Base-by-base conservation (phyloP, 2,113 vertebrate species). In the Prietella phreatophila region DNA sequence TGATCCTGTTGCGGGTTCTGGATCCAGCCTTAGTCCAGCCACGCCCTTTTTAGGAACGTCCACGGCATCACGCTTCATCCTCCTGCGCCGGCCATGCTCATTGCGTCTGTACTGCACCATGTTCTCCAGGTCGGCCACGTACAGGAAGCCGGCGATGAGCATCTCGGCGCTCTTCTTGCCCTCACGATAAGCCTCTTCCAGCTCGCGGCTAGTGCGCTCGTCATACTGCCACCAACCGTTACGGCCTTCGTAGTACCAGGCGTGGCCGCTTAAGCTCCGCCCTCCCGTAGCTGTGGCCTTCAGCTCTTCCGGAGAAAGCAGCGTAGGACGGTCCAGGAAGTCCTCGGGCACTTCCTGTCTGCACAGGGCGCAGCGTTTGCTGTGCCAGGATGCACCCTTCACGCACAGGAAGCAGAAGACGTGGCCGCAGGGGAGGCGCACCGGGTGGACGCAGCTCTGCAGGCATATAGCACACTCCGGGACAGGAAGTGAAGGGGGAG, bases 221-320 rank as follows among this genome's bases (percentile, higher is more conserved):
- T 99, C 98, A 17, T 99, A 99, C 93, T 99, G 98, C 98, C 98
- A 99, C 98, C 98, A 99, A 84, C 98, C 98, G 42, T 99, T 99
- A 91, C 97, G 96, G 42, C 98, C 98, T 94, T 99, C 97, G 10
- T 99, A 99, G 94, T 99, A 99, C 97, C 98, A 99, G 0, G 97
- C 97, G 11, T 97, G 96, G 86, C 97, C 97, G 19, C 97, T 96
- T 90, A 96, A 92, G 15, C 95, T 95, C 88, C 95, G 95, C 84
- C 96, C 94, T 3, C 95, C 94, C 0, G 93, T 87, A 2, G 94
- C 94, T 0, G 96, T 97, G 0, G 96, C 97, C 89, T 98, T 99
- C 82, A 99, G 96, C 92, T 99, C 97, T 89, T 98, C 97, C 0
- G 97, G 97, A 1, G 97, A 99, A 84, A 99, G 56, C 80, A 99